These are phyloP conservation scores for Syrphus vitripennis DNA, from an alignment of 2,888 invertebrate genomes.

Conservation along the genomic window DNA sequence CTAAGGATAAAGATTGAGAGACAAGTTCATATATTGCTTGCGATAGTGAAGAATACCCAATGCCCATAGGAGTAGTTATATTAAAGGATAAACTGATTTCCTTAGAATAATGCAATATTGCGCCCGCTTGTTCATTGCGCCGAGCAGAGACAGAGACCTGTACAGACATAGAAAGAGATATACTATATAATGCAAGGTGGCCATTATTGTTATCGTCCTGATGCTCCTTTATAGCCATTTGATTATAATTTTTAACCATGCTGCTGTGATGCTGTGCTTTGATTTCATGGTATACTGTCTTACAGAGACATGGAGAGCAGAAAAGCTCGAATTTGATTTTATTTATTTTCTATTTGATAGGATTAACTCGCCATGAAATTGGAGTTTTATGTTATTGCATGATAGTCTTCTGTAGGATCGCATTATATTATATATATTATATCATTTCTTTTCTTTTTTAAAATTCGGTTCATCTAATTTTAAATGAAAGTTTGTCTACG, in stretches of 20 bases:
- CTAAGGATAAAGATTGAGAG: slow-evolving; percentile 28
- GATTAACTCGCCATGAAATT: slow-evolving; percentile 17
- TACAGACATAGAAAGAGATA: slow-evolving; percentile 20
- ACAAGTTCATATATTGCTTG: slow-evolving; percentile 36
- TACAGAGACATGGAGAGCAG: background rate
- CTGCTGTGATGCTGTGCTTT: background rate
- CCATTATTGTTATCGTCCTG: slow-evolving; percentile 30
- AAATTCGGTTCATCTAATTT: too few species aligned
- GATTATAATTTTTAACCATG: slow-evolving; percentile 24
- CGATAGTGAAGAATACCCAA: slow-evolving; percentile 16
- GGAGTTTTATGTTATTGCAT: background rate
- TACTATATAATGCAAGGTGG: slow-evolving; percentile 37
- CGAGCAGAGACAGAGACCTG: too few species aligned
- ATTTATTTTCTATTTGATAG: background rate
- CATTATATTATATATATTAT: too few species aligned
- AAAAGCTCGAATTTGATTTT: slow-evolving; percentile 1
- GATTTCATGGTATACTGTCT: background rate
- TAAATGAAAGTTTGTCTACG: too few species aligned
- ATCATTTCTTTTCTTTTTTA: too few species aligned
- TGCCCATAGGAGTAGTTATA: slow-evolving; percentile 37
- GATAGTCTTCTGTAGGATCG: too few species aligned
- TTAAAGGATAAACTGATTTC: slow-evolving; percentile 59
- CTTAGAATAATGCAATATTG: slow-evolving; percentile 5
- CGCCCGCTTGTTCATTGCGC: slow-evolving; percentile 4
- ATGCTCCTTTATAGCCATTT: slow-evolving; percentile 18